Base-by-base conservation (phyloP, 37 sponge, comb jelly and placozoan species). In the Beroe ovata region DNA sequence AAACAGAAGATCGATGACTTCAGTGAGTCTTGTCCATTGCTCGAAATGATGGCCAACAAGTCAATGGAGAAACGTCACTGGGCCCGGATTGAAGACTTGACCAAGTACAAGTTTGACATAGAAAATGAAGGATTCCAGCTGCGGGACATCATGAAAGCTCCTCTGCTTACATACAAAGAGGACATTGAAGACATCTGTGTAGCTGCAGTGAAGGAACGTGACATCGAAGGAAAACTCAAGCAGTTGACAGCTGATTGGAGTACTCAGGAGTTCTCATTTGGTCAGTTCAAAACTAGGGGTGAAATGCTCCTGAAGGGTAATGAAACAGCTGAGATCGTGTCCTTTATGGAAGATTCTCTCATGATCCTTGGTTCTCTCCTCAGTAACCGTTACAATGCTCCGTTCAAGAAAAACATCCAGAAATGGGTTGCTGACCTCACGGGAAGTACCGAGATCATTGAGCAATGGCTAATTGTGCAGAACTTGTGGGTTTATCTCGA, bases 331-430 rank as follows among this genome's bases (percentile, higher is more conserved):
- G 99, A 96, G 90, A 92, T 92, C 37, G 92, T 99, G 38, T 90
- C 93, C 23, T 90, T 99, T 20, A 96, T 99, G 99, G 99, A 99
- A 64, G 99, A 99, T 90, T 94, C 95, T 40, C 93, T 99, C 62
- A 99, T 99, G 99, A 91, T 99, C 33, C 93, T 99, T 14, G 92
- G 95, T 19, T 99, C 99, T 20, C 92, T 99, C 64, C 94, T 99
- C 94, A 95, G 95, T 47, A 99, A 99, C 93, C 94, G 99, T 92
- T 99, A 99, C 93, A 99, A 99, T 90, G 99, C 99, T 69, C 99
- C 99, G 11, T 99, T 99, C 93, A 99, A 99, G 91, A 90, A 90
- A 71, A 91, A 95, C 91, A 99, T 99, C 36, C 99, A 99, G 88
- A 58, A 47, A 60, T 99, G 99, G 99, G 99, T 99, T 11, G 92